Base-by-base conservation (phyloP, 1,140 invertebrate species). In the Drosophila tropicalis region DNA sequence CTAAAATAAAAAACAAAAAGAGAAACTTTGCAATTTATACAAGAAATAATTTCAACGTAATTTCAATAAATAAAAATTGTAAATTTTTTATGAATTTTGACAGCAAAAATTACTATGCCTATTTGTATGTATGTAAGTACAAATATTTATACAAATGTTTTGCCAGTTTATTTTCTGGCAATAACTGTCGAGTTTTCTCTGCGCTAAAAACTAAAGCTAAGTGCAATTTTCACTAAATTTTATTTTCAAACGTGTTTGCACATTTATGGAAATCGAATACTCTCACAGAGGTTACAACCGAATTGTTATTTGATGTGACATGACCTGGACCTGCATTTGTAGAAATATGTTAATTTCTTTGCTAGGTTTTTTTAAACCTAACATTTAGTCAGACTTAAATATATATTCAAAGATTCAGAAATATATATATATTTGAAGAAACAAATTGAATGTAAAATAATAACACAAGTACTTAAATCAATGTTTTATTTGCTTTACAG, bases 61-160 rank as follows among this genome's bases (percentile, higher is more conserved):
- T 51, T 51, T 19, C 44, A 51, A 51, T 19, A 51, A 51, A 51
- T 51, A 51, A 51, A 51, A 51, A 51, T 22, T 51, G 9, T 51
- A 22, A 12, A 12, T 51, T 51, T 51, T 51, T 51, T 51, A 51
- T 51, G 44, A 51, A 5, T 22, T 51, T 51, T 51, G 17, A 51
- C 17, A 51, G 44, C 17, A 22, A 4, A 51, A 22, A 12, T 51
- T 22, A 47, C 15, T 19, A 44, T 47, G 9, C 4, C n/a, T 47
- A 47, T 19, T 3, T 56, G 6, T 15, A 57, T 56, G 12, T 61
- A 5, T 61, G 15, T n/a, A 61, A 4, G 39, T n/a, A 29, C 29
- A 29, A 29, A 5, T 29, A 25, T 47, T 17, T 19, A 19, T 47
- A 47, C 15, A 47, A 19, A 47, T 47, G 15, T 47, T 44, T 51